Base-by-base conservation (phyloP, 2,888 invertebrate species). In the Thymelicus sylvestris region DNA sequence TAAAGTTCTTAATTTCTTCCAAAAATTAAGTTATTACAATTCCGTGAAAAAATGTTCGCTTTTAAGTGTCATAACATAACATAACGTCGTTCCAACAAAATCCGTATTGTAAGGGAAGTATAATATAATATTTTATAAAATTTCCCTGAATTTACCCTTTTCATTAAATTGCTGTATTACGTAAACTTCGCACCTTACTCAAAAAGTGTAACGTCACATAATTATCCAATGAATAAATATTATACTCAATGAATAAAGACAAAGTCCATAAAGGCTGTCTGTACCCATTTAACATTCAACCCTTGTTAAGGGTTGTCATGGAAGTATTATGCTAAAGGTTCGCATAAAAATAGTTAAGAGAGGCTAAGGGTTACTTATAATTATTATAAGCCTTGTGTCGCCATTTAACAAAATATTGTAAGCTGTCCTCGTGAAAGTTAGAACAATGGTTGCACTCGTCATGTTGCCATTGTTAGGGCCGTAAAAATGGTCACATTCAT, bases 321-420 rank as follows among this genome's bases (percentile, higher is more conserved):
- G 13, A 63, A 48, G 24, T 63, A 19, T 31, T 38, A 48, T 38
- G 31, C 13, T 47, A 44, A 62, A 8, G 31, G 62, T 8, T 61
- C 41, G 15, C 8, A 8, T n/a, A 41, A 41, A 41, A 15, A 31
- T 31, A 31, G 31, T 39, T 61, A 8, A 61, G 44, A 61, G 61
- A 8, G 15, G 8, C 19, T 15, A 61, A 61, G 61, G 41, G 61
- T 8, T 24, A 48, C 63, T 63, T 63, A 38, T 50, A 63, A 63
- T 63, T 39, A 39, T 60, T 63, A 38, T 50, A 50, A 63, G 13
- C 10, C n/a, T 63, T 47, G 31, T 63, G 62, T 47, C 47, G 63
- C 31, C 31, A 50, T 50, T 13, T 63, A 63, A 48, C 61, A 61
- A 63, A 63, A 44, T 10, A 19, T 12, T 63, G 63, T 63, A 63